Evolutionary conservation across 2,888 invertebrate genomes (phyloP).

Genomic region (Nephrotoma guestfalica): DNA sequence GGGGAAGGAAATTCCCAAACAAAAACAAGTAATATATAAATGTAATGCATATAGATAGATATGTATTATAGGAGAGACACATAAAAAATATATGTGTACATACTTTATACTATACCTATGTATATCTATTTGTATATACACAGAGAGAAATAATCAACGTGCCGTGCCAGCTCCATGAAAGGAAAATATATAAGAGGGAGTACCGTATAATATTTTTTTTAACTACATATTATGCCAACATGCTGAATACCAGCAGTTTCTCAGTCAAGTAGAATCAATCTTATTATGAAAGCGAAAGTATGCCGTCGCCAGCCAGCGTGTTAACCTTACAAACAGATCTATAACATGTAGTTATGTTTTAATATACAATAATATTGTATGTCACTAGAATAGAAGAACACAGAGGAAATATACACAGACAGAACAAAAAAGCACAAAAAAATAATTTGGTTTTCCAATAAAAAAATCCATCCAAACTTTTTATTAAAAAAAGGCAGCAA

Average conservation of each 20-base stretch:
- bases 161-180: background rate
- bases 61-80: background rate
- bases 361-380: background rate
- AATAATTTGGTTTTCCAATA: background rate
- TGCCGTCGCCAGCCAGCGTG: background rate
- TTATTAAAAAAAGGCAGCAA: background rate
- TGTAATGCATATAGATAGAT: background rate
- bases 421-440: background rate
- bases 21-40: background rate
- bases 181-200: background rate
- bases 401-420: background rate
- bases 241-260: background rate
- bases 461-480: background rate
- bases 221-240: background rate
- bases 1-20: background rate
- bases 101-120: background rate
- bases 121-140: background rate
- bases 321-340: background rate
- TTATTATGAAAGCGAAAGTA: background rate
- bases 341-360: background rate
- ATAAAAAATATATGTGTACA: background rate
- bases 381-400: background rate
- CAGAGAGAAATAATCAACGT: background rate
- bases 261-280: background rate
- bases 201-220: background rate